Evolutionary conservation across 2,113 vertebrate species (phyloP).

Genomic region (Regulus satrapa): DNA sequence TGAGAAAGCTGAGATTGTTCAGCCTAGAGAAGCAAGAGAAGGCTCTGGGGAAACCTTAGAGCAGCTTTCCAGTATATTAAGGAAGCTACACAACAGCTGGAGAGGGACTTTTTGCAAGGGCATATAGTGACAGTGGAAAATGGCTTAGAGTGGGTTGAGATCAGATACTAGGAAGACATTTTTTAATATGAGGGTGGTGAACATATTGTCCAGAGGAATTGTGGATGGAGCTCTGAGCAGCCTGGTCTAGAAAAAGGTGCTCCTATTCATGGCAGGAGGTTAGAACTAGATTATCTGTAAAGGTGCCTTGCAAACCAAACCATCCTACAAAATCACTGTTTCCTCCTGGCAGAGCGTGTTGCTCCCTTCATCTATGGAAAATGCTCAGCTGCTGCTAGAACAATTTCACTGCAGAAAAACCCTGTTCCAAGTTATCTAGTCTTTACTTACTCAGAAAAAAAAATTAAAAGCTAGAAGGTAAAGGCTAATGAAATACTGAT

Average conservation of each 20-base stretch:
- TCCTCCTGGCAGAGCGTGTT: accelerated
- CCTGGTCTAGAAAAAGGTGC: not conserved
- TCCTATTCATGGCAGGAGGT: not conserved
- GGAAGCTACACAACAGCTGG: not conserved
- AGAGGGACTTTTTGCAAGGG: not conserved
- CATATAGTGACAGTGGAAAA: not conserved
- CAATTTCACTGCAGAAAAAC: not conserved
- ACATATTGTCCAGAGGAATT: not conserved
- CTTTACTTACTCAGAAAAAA: not conserved
- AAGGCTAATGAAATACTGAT: not conserved
- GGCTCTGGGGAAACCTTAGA: not conserved
- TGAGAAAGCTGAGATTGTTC: not conserved
- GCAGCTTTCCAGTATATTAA: not conserved
- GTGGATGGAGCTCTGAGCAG: not conserved
- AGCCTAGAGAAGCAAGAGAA: not conserved
- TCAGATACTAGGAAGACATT: not conserved
- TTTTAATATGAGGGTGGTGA: not conserved
- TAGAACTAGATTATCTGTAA: not conserved
- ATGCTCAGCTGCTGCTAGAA: accelerated
- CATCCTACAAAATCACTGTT: not conserved
- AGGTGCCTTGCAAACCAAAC: not conserved
- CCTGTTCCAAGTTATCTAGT: not conserved
- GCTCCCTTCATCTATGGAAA: not conserved
- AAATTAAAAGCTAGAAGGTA: not conserved
- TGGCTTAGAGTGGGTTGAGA: not conserved